A percentile compares a stretch with the other conserved stretches of the same genome.
phyloP scores from a whole-genome alignment of 2,797 vertebrate species.

The Sylvia borin region DNA sequence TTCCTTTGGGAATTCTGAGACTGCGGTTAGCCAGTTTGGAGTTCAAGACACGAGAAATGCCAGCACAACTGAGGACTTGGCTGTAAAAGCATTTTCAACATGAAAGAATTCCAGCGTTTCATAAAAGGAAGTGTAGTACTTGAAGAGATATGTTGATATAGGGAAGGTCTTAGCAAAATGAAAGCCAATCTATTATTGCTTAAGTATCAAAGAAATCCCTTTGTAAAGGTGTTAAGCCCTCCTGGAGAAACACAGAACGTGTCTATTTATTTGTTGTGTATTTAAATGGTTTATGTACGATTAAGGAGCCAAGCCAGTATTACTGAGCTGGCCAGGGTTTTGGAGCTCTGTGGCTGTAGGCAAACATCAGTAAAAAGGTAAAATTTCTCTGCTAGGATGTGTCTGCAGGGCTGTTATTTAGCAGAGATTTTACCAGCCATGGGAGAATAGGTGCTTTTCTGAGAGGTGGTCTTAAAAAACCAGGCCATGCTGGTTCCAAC shows the following conservation, averaged over 20 bases:
- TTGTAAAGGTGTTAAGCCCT: slow-evolving; percentile 59
- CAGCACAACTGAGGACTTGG: slow-evolving; percentile 61
- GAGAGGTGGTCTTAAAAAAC: not conserved
- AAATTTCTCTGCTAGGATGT: not conserved
- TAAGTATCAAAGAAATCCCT: slow-evolving; percentile 57
- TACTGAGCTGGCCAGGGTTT: slow-evolving; percentile 3
- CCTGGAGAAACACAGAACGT: slow-evolving; percentile 4
- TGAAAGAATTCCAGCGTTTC: slow-evolving; percentile 88
- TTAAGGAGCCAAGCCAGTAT: slow-evolving; percentile 29
- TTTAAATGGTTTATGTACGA: slow-evolving; percentile 40
- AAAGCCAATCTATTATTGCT: slow-evolving; percentile 61
- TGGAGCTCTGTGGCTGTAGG: not conserved
- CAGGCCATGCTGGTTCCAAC: not conserved
- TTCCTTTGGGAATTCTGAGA: slow-evolving; percentile 67
- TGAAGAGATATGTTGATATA: slow-evolving; percentile 79
- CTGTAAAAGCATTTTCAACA: slow-evolving; percentile 82
- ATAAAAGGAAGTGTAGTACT: slow-evolving; percentile 86
- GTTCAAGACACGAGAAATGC: slow-evolving; percentile 64
- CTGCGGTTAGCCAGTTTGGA: slow-evolving; percentile 64
- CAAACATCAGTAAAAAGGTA: slow-evolving; percentile 29
- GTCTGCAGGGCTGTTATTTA: not conserved
- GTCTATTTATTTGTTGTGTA: slow-evolving; percentile 61
- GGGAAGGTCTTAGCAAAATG: slow-evolving; percentile 73
- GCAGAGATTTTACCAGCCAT: not conserved
- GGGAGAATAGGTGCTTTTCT: not conserved